These are phyloP conservation scores for Tetheella fluctuosa DNA, from an alignment of 2,888 invertebrate species.

Conservation along the genomic window DNA sequence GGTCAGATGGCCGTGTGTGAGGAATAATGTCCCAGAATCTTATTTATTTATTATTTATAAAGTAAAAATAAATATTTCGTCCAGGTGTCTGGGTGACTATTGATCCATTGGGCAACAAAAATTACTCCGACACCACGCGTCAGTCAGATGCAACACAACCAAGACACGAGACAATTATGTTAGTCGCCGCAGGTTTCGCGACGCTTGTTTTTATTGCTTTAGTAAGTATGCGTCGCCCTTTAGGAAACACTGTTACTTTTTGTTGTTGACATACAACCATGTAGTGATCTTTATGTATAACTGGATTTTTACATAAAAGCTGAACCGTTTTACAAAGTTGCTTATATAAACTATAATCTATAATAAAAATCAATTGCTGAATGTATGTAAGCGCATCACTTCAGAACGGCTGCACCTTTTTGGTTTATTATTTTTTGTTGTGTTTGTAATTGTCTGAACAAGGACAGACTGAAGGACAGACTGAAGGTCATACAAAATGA, in stretches of 20 bases:
- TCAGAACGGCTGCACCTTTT: no score
- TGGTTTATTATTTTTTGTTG: no score
- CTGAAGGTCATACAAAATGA: no score
- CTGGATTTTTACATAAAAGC: slow-evolving; percentile 26
- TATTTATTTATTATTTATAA: no score
- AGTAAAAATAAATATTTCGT: not conserved
- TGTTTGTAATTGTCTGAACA: no score
- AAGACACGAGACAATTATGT: slow-evolving; percentile 58
- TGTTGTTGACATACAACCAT: slow-evolving; percentile 45
- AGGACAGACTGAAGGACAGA: no score
- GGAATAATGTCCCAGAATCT: no score
- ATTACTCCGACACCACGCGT: slow-evolving; percentile 49
- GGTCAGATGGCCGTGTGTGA: no score
- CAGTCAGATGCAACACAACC: slow-evolving; percentile 46
- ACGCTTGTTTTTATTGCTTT: slow-evolving; percentile 42
- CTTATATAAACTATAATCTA: no score
- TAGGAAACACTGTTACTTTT: slow-evolving; percentile 46
- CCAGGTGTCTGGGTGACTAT: slow-evolving; percentile 31
- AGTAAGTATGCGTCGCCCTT: slow-evolving; percentile 30
- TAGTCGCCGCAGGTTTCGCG: slow-evolving; percentile 44
- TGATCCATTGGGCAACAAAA: slow-evolving; percentile 46
- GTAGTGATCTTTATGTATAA: slow-evolving; percentile 28
- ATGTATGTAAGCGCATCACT: no score
- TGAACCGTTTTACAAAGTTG: not conserved
- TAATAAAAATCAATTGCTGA: not conserved